Evolutionary conservation across 2,888 invertebrate species (phyloP), one percentile per base, ranked within the genome.

Genomic region (Chloroclysta siterata): DNA sequence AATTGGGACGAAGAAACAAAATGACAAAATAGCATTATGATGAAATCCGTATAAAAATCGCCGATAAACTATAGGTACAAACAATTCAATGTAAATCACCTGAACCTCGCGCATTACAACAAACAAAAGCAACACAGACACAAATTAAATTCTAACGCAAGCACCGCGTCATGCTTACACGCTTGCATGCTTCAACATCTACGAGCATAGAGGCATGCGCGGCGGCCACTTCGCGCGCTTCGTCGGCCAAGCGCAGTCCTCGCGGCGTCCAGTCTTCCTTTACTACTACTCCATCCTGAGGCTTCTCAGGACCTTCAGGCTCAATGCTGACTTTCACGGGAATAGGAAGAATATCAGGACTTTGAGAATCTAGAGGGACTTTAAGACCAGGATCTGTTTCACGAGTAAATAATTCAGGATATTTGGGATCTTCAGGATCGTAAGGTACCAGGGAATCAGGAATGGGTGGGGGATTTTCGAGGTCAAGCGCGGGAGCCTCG

Each of bases 131-230:
- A 58, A 73, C 73, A 83, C 77, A 72, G 76, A 82, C 72, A 79
- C 63, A 74, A 33, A 51, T 74, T 74, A 74, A 77, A 72, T 15
- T 74, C 78, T 80, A 77, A 77, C 46, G 88, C 87, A 85, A 86
- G 90, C 88, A 86, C 90, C 88, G 85, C 87, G 88, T 82, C 89
- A 94, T 94, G 94, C 95, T 95, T 95, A 95, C 95, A 95, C 94
- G 94, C 94, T 94, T 94, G 94, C 94, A 94, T 94, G 94, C 94
- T 94, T 93, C 93, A 87, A 92, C 87, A 89, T 93, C 93, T 93
- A 93, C 90, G 91, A 91, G 91, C 89, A 92, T 83, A 79, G 92
- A 85, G 72, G 91, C 93, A 90, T 91, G 90, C 84, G 93, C 89
- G 70, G 89, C 92, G 77, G 92, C 90, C 77, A 92, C 91, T 84